A percentile compares a stretch with the other conserved stretches of the same genome.
These are phyloP conservation scores for Netelia fuscicornis DNA, from an alignment of 2,888 invertebrate species.

Conservation along the genomic window DNA sequence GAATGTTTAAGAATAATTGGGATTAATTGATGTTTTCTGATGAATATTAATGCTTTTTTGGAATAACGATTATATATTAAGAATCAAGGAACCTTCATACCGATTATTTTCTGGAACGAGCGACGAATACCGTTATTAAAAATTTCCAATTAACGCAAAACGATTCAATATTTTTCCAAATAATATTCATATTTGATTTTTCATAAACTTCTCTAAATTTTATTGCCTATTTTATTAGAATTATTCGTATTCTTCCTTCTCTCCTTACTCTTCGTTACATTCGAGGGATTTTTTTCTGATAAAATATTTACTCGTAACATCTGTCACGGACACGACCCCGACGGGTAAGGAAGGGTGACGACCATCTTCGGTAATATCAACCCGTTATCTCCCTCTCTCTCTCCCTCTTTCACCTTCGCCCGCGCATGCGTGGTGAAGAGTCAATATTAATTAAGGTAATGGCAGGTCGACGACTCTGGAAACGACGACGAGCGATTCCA, in stretches of 20 bases:
- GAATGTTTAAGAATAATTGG: conserved; percentile 12
- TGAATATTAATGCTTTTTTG: conserved; percentile 27
- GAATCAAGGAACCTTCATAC: too few relatives aligned
- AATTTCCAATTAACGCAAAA: too few relatives aligned
- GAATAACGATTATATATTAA: background rate
- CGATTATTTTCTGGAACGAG: too few relatives aligned
- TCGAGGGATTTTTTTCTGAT: background rate
- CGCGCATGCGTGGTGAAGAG: conserved; percentile 65
- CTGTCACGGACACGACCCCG: background rate
- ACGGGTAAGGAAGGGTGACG: background rate
- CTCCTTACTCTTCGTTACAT: background rate
- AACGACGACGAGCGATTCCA: conserved; percentile 70
- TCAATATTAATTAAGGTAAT: conserved; percentile 79
- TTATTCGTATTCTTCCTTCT: background rate
- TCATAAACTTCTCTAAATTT: conserved; percentile 16
- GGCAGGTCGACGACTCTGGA: conserved; percentile 66
- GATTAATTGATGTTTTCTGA: conserved; percentile 24
- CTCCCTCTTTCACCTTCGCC: background rate
- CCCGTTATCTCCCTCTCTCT: conserved; percentile 3
- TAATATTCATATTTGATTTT: background rate
- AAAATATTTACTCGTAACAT: conserved; percentile 46
- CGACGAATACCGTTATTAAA: too few relatives aligned
- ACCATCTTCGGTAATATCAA: conserved; percentile 4
- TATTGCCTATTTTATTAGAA: conserved; percentile 6
- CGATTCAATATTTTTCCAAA: too few relatives aligned